Percentiles rank a stretch among this genome's conserved stretches.
Evolutionary conservation across 2,113 vertebrate species (phyloP).

Genomic region (Suricata suricatta): DNA sequence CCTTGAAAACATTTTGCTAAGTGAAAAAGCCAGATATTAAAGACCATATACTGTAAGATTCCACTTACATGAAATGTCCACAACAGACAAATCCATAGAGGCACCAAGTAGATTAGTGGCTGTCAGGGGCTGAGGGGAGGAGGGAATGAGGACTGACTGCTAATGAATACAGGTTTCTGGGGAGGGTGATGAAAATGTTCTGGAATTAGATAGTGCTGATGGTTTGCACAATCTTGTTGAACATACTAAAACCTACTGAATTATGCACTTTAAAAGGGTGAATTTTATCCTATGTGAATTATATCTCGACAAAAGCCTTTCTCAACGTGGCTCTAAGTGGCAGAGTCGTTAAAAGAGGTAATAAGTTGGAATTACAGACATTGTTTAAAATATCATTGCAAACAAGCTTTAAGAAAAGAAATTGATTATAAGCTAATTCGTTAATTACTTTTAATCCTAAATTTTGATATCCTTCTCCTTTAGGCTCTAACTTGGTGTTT

Average conservation of each 20-base stretch:
- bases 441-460: background rate
- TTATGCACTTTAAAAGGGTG: background rate
- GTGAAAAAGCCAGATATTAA: background rate
- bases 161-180: background rate
- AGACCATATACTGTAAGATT: background rate
- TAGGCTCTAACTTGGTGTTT: background rate
- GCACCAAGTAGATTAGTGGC: background rate
- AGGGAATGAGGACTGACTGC: background rate
- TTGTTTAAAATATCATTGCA: constrained; percentile 30
- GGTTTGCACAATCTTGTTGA: background rate
- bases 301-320: background rate
- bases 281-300: background rate
- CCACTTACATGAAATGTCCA: background rate
- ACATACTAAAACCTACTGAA: background rate
- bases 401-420: background rate
- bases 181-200: background rate
- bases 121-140: background rate
- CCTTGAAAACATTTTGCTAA: background rate
- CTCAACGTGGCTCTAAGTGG: background rate
- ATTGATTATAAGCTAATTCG: constrained; percentile 11
- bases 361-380: constrained; percentile 16
- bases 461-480: background rate
- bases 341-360: constrained; percentile 18
- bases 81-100: background rate
- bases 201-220: constrained; percentile 7